A percentile compares a stretch with the other conserved stretches of the same genome.
Evolutionary conservation across 1,140 invertebrate species (phyloP).

Genomic region (Saccostrea cuccullata): DNA sequence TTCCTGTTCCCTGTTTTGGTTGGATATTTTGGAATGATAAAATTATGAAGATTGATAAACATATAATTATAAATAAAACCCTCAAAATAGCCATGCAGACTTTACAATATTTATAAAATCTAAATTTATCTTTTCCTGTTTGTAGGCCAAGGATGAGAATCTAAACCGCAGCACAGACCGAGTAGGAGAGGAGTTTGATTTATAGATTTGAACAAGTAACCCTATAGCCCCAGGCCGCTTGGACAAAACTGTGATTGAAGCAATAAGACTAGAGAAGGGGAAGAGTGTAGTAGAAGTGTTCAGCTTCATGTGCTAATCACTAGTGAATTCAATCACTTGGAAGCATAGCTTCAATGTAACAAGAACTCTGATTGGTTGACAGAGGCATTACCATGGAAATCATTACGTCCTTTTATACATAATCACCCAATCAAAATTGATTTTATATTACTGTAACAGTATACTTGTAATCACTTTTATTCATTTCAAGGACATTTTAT

Average conservation of each 20-base stretch:
- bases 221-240: not conserved
- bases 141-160: not conserved
- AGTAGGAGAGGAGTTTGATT: constrained; percentile 34
- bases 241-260: not conserved
- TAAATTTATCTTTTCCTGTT: not conserved
- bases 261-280: not conserved
- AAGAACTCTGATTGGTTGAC: constrained; percentile 28
- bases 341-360: constrained; percentile 30
- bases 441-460: constrained; percentile 5
- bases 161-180: constrained; percentile 15
- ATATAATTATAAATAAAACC: no score
- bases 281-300: constrained; percentile 10
- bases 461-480: not conserved
- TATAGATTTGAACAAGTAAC: constrained; percentile 5
- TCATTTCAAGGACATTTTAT: not conserved
- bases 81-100: no score
- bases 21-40: not conserved
- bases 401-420: not conserved
- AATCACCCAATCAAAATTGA: not conserved
- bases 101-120: no score
- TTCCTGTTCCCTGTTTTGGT: not conserved
- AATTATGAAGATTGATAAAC: no score
- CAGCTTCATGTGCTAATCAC: constrained; percentile 13
- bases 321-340: not conserved
- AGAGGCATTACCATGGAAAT: constrained; percentile 27